Percentiles rank a stretch among this genome's conserved stretches.
phyloP scores from a whole-genome alignment of 2,888 invertebrate genomes.

The Caenorhabditis sulstoni region DNA sequence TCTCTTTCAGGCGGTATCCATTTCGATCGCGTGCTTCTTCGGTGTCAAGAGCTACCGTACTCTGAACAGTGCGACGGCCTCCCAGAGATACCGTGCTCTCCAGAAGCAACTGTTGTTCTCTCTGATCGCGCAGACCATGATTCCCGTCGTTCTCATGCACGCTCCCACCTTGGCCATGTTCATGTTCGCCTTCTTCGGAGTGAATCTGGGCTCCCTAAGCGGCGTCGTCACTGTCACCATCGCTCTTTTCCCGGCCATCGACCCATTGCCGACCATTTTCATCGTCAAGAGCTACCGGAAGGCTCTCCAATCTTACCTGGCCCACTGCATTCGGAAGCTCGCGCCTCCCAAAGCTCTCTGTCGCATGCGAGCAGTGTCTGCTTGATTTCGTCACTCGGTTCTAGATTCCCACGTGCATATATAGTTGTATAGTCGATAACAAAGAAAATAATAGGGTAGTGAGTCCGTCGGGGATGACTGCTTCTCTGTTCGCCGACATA shows the following conservation, averaged over 20 bases:
- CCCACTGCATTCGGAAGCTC: no score
- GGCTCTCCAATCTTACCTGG: not conserved
- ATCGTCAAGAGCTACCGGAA: conserved; percentile 28
- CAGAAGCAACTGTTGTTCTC: conserved; percentile 41
- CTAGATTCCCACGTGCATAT: no score
- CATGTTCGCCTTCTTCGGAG: conserved; percentile 20
- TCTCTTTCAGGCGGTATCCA: conserved; percentile 6
- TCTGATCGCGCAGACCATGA: conserved; percentile 25
- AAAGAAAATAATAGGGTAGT: no score
- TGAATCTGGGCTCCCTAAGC: conserved; percentile 17
- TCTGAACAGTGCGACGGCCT: not conserved
- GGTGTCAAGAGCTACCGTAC: conserved; percentile 27
- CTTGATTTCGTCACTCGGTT: no score
- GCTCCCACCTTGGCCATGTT: conserved; percentile 24
- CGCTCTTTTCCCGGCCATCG: conserved; percentile 31
- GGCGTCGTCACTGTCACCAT: conserved; percentile 16
- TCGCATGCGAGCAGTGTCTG: no score
- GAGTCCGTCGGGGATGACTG: no score
- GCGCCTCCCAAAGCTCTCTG: no score
- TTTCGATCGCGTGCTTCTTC: conserved; percentile 10
- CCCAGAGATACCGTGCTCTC: conserved; percentile 4
- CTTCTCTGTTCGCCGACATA: no score
- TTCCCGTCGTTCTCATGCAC: conserved; percentile 38
- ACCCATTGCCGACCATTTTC: conserved; percentile 35
- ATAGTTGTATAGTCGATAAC: no score